Percentiles rank a stretch among this genome's conserved stretches.
These are phyloP conservation scores for Esox niger DNA, from an alignment of 2,113 vertebrate species.

Conservation along the genomic window DNA sequence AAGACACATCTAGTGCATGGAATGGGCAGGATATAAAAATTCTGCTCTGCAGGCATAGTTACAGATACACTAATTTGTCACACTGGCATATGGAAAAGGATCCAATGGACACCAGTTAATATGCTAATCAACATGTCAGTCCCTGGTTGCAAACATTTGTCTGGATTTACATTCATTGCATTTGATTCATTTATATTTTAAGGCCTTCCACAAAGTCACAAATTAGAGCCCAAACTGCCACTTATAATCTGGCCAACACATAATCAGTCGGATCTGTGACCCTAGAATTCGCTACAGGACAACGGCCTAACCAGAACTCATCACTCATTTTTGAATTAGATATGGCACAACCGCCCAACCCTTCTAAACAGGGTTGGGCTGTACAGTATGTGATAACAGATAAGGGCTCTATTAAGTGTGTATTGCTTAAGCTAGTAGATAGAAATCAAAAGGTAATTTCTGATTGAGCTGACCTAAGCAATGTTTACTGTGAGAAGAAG, in stretches of 20 bases:
- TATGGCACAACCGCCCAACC: no score
- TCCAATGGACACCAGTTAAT: neutral
- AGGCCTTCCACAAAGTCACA: neutral
- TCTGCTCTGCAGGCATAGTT: neutral
- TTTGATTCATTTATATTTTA: conserved; percentile 1
- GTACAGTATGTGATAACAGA: no score
- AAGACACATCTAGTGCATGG: neutral
- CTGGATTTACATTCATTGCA: neutral
- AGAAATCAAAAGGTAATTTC: no score
- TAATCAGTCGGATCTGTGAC: neutral
- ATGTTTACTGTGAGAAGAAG: no score
- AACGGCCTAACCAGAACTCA: no score
- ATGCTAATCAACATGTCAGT: neutral
- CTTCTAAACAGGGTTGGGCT: no score
- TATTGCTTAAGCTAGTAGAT: no score
- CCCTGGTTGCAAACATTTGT: neutral
- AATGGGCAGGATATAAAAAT: neutral
- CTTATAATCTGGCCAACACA: neutral
- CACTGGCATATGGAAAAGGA: neutral
- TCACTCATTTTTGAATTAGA: no score
- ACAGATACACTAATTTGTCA: neutral
- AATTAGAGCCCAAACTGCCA: neutral
- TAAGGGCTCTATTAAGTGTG: no score
- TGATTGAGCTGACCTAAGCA: no score
- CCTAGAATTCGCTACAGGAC: no score